Conservation (phyloP, 2,888 invertebrate genomes). For the Eristalinus sepulchralis region DNA sequence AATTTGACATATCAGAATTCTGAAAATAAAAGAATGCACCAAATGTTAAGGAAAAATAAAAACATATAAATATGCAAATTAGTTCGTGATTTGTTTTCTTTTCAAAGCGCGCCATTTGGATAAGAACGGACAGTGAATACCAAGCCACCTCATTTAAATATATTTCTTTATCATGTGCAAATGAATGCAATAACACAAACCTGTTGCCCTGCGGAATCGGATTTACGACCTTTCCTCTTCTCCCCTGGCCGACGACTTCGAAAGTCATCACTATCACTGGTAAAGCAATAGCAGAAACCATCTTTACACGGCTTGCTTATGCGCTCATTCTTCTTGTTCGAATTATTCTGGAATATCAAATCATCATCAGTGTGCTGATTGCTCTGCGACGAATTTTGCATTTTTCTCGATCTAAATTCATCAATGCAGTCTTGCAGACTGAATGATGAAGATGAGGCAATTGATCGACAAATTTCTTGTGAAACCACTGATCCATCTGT, state of each 20-base stretch:
- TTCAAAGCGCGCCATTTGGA: no score
- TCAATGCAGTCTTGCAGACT: conserved; percentile 78
- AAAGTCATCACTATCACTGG: conserved; percentile 79
- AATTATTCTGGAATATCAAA: conserved; percentile 78
- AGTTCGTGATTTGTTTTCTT: no score
- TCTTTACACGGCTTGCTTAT: conserved; percentile 79
- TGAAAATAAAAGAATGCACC: conserved; percentile 6
- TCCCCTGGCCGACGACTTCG: conserved; percentile 44
- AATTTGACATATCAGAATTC: conserved; percentile 44
- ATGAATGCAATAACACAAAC: conserved; percentile 42
- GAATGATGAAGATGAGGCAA: conserved; percentile 77
- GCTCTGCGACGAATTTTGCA: conserved; percentile 73
- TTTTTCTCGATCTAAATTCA: conserved; percentile 78
- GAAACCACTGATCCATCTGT: conserved; percentile 45
- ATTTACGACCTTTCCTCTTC: conserved; percentile 45
- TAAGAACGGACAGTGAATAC: neutral
- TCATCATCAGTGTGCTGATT: conserved; percentile 74
- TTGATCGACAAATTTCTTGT: conserved; percentile 62
- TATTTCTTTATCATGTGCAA: neutral
- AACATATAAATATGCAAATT: no score
- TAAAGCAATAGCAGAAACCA: conserved; percentile 80
- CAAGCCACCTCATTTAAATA: neutral
- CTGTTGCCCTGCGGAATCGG: conserved; percentile 47
- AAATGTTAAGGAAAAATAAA: neutral
- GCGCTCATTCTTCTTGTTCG: conserved; percentile 78